Base-by-base conservation (phyloP, 1,140 invertebrate genomes). In the Lepidurus couesii region DNA sequence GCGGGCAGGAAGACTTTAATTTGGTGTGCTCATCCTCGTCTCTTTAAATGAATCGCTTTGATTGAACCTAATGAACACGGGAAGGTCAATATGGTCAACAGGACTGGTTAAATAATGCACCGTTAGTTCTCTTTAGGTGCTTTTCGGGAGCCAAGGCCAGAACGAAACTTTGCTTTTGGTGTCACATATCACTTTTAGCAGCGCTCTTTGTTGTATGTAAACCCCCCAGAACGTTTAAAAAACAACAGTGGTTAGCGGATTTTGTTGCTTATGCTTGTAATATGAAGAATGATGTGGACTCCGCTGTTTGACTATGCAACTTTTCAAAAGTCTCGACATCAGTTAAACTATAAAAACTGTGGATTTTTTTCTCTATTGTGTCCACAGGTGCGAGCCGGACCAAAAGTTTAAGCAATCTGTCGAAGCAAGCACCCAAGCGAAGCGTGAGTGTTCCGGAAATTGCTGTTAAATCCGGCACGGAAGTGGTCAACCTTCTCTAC, bases 151-250 rank as follows among this genome's bases (percentile, higher is more conserved):
- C 21, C 53, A 65, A 65, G 53, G 53, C 53, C 53, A 65, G 53
- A 65, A 65, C 53, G 53, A n/a, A 65, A 65, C 53, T 65, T 65
- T 65, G 53, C 21, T 65, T 65, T 7, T 21, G 53, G 53, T 65
- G 53, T 65, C 53, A 21, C 13, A 21, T 65, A 65, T 65, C 53
- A 65, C 3, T 65, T 65, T 24, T 0, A 24, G 24, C 21, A 5
- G 9, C 21, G 53, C 21, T 65, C 16, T 65, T 65, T 65, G 53
- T 65, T 65, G 53, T 65, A 21, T 65, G 53, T 2, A 34, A 65
- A 65, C 7, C 16, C 21, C 16, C 21, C 21, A 65, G 21, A 65
- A 65, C 13, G 21, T 13, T 65, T 21, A 65, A 65, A 13, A 65
- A 65, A 21, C 53, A n/a, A 65, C 16, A 16, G 5, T 65, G 53